Base-by-base conservation (phyloP, 2,113 vertebrate species). In the Semicossyphus pulcher region DNA sequence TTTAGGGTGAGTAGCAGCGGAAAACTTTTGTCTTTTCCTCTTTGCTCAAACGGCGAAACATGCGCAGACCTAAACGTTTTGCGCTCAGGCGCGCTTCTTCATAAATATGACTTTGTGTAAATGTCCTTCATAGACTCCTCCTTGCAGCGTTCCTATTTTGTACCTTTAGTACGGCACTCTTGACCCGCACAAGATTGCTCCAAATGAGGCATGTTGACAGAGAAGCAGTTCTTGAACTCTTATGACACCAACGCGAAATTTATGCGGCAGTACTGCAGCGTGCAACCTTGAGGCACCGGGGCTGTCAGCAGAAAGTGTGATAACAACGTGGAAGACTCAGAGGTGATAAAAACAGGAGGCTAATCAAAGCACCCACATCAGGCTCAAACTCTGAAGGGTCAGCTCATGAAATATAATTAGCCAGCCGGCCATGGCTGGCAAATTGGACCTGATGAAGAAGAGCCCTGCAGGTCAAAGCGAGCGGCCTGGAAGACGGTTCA, bases 1-100 rank as follows among this genome's bases (percentile, higher is more conserved):
- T 99, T 99, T 90, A 95, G 98, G 96, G 98, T 99, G 94, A 97
- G 97, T 97, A 32, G 37, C 15, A 51, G 32, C 44, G 21, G 23
- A 14, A 62, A 32, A 60, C 4, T 7, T 5, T 48, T 72, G 47
- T 56, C 41, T 2, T 44, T n/a, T 9, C 7, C 34, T 63, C 44
- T 66, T 16, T 48, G 64, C 20, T 70, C 2, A 71, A 80, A 67
- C 64, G 26, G 31, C 15, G 51, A 61, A 73, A 37, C 42, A 64
- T 62, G 5, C 48, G 36, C 44, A 63, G 23, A 26, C 49, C 39
- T 47, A 66, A 59, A 71, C 25, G 71, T 58, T 66, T 62, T 54
- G 32, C 34, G 9, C 37, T 58, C 20, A 53, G 57, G 10, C 42
- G 7, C 32, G 15, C 32, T 73, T 37, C 61, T 54, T 56, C 45